phyloP scores from a whole-genome alignment of 2,888 invertebrate genomes.

The Polydrusus cervinus region DNA sequence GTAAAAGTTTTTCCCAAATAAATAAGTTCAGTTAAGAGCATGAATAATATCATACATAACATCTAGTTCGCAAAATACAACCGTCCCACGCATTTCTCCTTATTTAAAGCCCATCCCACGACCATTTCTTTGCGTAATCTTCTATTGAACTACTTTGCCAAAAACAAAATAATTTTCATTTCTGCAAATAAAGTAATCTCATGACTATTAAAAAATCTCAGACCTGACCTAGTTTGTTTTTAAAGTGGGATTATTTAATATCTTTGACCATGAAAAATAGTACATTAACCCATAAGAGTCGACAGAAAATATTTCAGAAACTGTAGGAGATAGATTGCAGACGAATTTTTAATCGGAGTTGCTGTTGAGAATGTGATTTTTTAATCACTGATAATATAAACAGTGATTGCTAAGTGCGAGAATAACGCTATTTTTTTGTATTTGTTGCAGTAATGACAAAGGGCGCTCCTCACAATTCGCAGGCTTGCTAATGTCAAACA shows the following conservation, averaged over 20 bases:
- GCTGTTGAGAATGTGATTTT: no score
- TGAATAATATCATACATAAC: conserved; percentile 5
- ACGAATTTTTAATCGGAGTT: not conserved
- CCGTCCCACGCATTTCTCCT: conserved; percentile 3
- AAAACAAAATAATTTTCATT: not conserved
- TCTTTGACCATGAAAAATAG: not conserved
- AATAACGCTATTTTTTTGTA: no score
- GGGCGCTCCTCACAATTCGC: no score
- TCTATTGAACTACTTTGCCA: conserved; percentile 29
- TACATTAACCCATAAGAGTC: not conserved
- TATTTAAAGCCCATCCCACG: conserved; percentile 6
- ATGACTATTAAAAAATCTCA: not conserved
- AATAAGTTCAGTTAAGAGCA: not conserved
- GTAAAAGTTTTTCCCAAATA: not conserved
- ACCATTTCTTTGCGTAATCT: conserved; percentile 8
- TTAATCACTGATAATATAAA: no score
- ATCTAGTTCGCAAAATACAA: conserved; percentile 17
- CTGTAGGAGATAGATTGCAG: not conserved
- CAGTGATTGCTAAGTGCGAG: no score
- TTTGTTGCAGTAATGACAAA: no score
- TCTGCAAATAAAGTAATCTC: conserved; percentile 6
- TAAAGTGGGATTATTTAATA: conserved; percentile 16
- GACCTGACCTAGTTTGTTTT: not conserved
- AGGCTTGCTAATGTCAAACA: no score
- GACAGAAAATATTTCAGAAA: not conserved